These are phyloP conservation scores for Labeo rohita DNA, from an alignment of 2,113 vertebrate genomes.

Conservation along the genomic window DNA sequence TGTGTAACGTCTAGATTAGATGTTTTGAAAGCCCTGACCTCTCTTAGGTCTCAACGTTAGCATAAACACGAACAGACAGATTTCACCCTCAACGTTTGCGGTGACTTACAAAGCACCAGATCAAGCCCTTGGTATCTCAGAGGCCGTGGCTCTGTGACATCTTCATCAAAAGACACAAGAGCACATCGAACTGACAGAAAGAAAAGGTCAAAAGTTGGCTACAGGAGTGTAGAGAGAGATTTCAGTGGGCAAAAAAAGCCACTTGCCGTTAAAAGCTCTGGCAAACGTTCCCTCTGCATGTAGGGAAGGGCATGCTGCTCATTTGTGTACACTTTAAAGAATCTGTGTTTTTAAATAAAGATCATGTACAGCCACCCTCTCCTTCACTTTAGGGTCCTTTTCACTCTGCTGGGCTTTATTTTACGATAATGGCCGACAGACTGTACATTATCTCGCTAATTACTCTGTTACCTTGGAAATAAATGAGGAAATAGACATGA, in stretches of 20 bases:
- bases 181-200: constrained; percentile 1
- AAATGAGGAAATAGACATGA: neutral
- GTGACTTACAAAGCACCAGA: neutral
- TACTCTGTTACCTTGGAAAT: neutral
- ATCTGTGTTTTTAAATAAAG: neutral
- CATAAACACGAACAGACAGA: neutral
- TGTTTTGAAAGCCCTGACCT: constrained; percentile 13
- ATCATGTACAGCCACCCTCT: neutral
- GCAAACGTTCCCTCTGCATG: neutral
- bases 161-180: constrained; percentile 20
- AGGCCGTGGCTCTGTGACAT: neutral
- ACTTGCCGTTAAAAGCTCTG: neutral
- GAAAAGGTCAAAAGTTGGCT: constrained; percentile 1
- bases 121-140: neutral
- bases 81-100: constrained; percentile 12
- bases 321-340: neutral
- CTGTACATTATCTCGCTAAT: neutral
- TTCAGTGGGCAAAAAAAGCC: neutral
- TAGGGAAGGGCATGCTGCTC: neutral
- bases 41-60: neutral
- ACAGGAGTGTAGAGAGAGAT: neutral
- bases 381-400: neutral
- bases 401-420: neutral
- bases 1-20: neutral
- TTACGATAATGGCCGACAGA: neutral